Evolutionary conservation across 1,140 invertebrate genomes (phyloP).

Genomic region (Campodea augens): DNA sequence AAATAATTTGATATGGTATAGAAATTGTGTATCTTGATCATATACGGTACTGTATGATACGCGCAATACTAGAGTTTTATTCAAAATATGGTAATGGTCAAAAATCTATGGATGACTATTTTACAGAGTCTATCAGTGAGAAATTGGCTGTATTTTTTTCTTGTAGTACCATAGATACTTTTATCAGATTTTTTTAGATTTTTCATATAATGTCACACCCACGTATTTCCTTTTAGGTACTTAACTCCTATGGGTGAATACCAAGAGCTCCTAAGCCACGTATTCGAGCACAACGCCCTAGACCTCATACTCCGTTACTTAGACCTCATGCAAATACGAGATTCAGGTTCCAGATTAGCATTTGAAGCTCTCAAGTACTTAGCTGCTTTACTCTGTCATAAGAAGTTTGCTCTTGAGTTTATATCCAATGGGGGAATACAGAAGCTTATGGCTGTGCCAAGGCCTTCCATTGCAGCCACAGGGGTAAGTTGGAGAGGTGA

Average conservation of each 20-base stretch:
- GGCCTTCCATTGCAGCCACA: constrained; percentile 83
- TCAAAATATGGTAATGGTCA: too few species aligned
- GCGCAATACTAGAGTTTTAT: too few species aligned
- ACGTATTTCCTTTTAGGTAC: constrained; percentile 79
- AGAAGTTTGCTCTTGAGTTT: constrained; percentile 94
- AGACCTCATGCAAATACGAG: constrained; percentile 67
- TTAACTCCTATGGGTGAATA: constrained; percentile 89
- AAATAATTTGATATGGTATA: too few species aligned
- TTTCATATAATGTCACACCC: too few species aligned
- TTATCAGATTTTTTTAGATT: too few species aligned
- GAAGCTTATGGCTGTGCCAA: constrained; percentile 64
- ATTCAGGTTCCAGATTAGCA: constrained; percentile 74
- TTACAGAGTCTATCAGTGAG: too few species aligned
- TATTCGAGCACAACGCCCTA: constrained; percentile 80
- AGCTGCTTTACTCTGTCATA: constrained; percentile 81
- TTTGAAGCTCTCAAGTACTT: constrained; percentile 91
- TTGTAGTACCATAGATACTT: too few species aligned
- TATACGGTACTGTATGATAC: too few species aligned
- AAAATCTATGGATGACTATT: too few species aligned
- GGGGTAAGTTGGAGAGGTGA: too few species aligned
- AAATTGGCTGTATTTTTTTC: too few species aligned
- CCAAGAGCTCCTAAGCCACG: constrained; percentile 79
- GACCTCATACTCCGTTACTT: constrained; percentile 76
- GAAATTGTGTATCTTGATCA: too few species aligned
- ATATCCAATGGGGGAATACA: constrained; percentile 65